Percentiles rank a stretch among this genome's conserved stretches.
phyloP scores from a whole-genome alignment of 2,797 vertebrate genomes.

The Sebastes oblongus region DNA sequence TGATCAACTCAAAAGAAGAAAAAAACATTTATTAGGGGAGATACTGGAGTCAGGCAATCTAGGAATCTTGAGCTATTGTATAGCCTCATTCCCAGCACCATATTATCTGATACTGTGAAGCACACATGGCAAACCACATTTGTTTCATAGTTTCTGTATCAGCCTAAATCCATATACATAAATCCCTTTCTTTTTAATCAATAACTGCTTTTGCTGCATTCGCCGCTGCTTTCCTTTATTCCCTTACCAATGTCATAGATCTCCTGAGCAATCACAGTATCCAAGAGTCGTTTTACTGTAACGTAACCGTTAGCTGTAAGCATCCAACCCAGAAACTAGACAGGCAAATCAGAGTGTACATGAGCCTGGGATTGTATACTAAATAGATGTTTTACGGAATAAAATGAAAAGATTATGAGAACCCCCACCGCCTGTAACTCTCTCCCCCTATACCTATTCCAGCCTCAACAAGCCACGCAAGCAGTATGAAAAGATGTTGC shows the following conservation, averaged over 20 bases:
- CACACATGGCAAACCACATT: neutral
- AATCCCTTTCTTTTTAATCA: neutral
- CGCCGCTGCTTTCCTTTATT: neutral
- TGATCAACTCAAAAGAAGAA: neutral
- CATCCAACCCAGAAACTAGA: neutral
- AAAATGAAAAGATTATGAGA: neutral
- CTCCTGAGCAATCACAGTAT: neutral
- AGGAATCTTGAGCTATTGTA: neutral
- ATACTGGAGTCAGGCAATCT: conserved; percentile 4
- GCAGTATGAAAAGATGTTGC: neutral
- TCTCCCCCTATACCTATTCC: neutral
- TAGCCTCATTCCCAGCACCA: neutral
- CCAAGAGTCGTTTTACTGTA: neutral
- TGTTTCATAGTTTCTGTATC: neutral
- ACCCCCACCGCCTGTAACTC: neutral
- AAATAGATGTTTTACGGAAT: neutral
- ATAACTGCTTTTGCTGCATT: neutral
- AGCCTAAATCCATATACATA: neutral
- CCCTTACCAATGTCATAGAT: neutral
- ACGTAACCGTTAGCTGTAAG: neutral
- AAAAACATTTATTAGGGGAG: neutral
- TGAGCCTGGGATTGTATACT: neutral
- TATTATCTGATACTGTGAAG: neutral
- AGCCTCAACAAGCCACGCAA: neutral
- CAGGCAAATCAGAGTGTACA: neutral